A percentile compares a stretch with the other conserved stretches of the same genome.
phyloP scores from a whole-genome alignment of 2,888 invertebrate species.

The Orchesellides sinensis region DNA sequence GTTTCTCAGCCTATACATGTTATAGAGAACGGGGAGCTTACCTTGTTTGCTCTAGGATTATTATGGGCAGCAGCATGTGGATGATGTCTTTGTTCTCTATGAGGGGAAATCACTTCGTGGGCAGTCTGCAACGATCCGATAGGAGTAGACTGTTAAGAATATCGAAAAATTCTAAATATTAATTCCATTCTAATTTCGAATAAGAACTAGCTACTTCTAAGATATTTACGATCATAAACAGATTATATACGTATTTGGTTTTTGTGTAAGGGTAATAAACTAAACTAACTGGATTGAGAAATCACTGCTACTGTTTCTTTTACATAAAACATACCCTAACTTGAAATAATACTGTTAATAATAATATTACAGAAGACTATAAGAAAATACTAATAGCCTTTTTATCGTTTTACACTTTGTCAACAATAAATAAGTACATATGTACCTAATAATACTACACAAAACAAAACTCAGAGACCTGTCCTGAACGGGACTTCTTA shows the following conservation, averaged over 20 bases:
- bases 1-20: too few relatives aligned
- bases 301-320: too few relatives aligned
- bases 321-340: too few relatives aligned
- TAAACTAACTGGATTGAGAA: background rate
- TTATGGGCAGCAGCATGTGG: slow-evolving; percentile 73
- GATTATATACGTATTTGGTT: background rate
- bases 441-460: background rate
- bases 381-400: background rate
- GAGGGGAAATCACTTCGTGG: slow-evolving; percentile 94
- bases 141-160: slow-evolving; percentile 88
- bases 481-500: slow-evolving; percentile 90
- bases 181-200: background rate
- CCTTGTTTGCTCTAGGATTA: slow-evolving; percentile 73
- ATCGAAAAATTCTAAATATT: slow-evolving; percentile 30
- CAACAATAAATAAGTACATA: background rate
- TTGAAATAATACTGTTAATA: too few relatives aligned
- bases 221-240: background rate
- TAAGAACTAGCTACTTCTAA: background rate
- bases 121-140: slow-evolving; percentile 94
- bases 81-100: slow-evolving; percentile 82
- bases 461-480: slow-evolving; percentile 80
- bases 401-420: background rate
- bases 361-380: background rate
- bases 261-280: background rate
- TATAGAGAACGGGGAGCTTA: too few relatives aligned